Percentiles rank a stretch among this genome's conserved stretches.
Evolutionary conservation across 2,888 invertebrate species (phyloP).

Genomic region (Acronicta psi): DNA sequence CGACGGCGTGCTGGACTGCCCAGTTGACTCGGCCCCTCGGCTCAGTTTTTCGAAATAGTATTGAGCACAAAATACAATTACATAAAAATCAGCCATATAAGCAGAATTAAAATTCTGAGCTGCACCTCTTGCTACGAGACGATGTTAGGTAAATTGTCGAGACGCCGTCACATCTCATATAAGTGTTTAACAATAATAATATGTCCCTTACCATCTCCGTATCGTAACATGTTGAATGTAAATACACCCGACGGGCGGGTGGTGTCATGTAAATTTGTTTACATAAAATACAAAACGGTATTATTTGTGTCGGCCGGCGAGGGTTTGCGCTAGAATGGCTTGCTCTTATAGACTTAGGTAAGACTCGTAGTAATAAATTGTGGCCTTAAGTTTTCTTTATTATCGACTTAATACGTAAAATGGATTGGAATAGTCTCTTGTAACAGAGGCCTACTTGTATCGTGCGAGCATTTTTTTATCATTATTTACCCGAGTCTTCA

Average conservation of each 20-base stretch:
- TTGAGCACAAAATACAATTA: slow-evolving; percentile 12
- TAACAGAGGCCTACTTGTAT: slow-evolving; percentile 69
- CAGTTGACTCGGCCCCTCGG: slow-evolving; percentile 9
- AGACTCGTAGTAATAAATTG: slow-evolving; percentile 83
- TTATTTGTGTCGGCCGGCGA: slow-evolving; percentile 57
- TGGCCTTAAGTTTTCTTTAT: slow-evolving; percentile 83
- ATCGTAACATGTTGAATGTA: slow-evolving; percentile 66
- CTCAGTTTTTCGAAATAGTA: slow-evolving; percentile 21
- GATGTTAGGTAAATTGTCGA: slow-evolving; percentile 20
- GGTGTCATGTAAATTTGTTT: slow-evolving; percentile 66
- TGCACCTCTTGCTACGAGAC: slow-evolving; percentile 14
- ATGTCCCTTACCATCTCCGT: slow-evolving; percentile 41
- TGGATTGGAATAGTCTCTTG: slow-evolving; percentile 60
- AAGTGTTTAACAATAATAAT: slow-evolving; percentile 48
- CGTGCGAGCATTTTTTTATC: slow-evolving; percentile 79
- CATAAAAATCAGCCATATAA: slow-evolving; percentile 5
- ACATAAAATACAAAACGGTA: slow-evolving; percentile 58
- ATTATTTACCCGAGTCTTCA: slow-evolving; percentile 81
- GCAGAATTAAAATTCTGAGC: slow-evolving; percentile 10
- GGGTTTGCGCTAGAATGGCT: slow-evolving; percentile 68
- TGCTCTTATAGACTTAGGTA: slow-evolving; percentile 67
- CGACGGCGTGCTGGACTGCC: slow-evolving; percentile 48
- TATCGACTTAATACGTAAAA: slow-evolving; percentile 71
- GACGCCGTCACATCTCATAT: slow-evolving; percentile 52
- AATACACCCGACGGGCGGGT: slow-evolving; percentile 67